Conservation (phyloP, 2,797 vertebrate species). For the Falco berigora region DNA sequence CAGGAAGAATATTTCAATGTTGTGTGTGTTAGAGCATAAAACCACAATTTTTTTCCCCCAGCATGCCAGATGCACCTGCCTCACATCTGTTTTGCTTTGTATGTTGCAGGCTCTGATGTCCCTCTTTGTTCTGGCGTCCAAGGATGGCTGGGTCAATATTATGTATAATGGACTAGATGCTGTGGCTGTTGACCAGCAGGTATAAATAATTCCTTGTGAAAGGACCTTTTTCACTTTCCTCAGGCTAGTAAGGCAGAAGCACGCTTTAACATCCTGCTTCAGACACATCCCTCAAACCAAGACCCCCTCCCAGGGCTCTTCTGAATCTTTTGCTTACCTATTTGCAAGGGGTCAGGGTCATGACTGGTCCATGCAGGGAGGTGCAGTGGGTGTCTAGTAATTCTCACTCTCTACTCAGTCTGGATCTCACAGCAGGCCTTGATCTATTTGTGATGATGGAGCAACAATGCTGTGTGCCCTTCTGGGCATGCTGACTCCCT, state of each 20-base stretch:
- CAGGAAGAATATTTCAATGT: background rate
- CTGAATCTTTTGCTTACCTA: background rate
- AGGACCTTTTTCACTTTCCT: background rate
- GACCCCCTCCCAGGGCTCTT: background rate
- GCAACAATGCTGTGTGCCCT: background rate
- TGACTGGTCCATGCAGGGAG: background rate
- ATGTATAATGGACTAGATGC: constrained; percentile 98
- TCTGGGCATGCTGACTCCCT: background rate
- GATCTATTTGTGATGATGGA: background rate
- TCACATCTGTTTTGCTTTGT: background rate
- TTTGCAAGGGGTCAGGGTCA: background rate
- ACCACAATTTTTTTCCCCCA: background rate
- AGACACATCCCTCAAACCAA: background rate
- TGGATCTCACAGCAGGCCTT: background rate
- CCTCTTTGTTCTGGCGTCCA: constrained; percentile 95
- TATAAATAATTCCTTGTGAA: constrained; percentile 48
- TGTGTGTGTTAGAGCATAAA: background rate
- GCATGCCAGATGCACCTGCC: background rate
- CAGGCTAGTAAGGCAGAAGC: background rate
- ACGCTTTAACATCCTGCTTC: background rate
- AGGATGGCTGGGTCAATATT: constrained; percentile 99
- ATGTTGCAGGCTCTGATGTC: constrained; percentile 92
- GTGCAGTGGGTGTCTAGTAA: background rate
- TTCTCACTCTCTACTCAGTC: background rate
- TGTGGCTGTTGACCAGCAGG: constrained; percentile 95